These are phyloP conservation scores for Drosophila pectinifera DNA, from an alignment of 1,140 invertebrate species.

Conservation along the genomic window DNA sequence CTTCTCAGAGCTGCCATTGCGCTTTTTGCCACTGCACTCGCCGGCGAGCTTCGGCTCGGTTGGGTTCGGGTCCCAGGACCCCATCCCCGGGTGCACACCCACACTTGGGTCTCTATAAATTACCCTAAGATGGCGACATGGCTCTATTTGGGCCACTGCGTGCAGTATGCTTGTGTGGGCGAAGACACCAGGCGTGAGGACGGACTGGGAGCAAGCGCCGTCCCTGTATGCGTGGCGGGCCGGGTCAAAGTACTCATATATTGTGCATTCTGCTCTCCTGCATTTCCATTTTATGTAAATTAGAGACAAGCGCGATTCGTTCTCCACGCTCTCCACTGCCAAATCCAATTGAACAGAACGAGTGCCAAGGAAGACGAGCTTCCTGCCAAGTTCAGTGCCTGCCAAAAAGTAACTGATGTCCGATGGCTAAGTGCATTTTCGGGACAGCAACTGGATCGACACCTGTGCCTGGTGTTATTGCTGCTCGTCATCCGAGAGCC, in stretches of 20 bases:
- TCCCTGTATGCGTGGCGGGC: not conserved
- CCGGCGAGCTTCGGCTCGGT: conserved; percentile 5
- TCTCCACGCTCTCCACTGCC: not conserved
- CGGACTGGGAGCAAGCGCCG: too few relatives aligned
- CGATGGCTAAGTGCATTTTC: not conserved
- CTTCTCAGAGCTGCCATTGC: conserved; percentile 64
- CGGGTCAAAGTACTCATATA: conserved; percentile 43
- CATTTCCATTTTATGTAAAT: conserved; percentile 48
- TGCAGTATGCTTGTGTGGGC: not conserved
- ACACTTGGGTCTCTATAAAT: conserved; percentile 13
- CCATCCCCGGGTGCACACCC: not conserved
- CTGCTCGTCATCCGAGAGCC: not conserved
- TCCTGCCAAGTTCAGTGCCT: conserved; percentile 6
- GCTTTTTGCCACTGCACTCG: conserved; percentile 37
- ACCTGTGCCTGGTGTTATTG: not conserved
- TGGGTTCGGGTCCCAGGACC: not conserved
- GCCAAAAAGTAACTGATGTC: conserved; percentile 12
- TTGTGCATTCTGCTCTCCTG: conserved; percentile 23
- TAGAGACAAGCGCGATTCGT: conserved; percentile 24
- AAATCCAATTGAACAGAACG: not conserved
- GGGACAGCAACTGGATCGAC: too few relatives aligned
- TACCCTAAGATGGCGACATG: conserved; percentile 38
- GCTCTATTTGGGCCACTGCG: conserved; percentile 10
- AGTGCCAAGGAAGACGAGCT: conserved; percentile 8
- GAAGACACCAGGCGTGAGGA: too few relatives aligned